These are phyloP conservation scores for Luffia ferchaultella DNA, from an alignment of 2,888 invertebrate species.

Conservation along the genomic window DNA sequence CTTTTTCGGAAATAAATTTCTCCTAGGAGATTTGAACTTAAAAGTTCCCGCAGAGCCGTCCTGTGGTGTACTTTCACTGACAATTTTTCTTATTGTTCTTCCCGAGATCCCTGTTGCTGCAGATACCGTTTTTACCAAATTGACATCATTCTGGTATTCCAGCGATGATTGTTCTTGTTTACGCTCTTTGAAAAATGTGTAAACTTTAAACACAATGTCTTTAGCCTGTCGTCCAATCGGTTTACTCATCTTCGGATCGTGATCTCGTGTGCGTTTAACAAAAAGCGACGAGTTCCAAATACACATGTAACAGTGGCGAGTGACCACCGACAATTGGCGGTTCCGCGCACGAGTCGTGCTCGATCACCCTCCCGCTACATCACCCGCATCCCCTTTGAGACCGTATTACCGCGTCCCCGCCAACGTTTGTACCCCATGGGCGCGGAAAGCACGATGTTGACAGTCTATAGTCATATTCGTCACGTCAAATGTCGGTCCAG, in stretches of 20 bases:
- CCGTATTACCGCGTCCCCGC: neutral
- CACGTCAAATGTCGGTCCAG: neutral
- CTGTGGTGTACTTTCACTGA: neutral
- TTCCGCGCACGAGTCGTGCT: neutral
- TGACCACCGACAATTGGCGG: neutral
- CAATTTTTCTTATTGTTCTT: neutral
- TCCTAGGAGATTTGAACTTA: constrained; percentile 1
- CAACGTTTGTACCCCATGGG: no score
- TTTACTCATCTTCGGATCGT: neutral
- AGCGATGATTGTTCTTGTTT: neutral
- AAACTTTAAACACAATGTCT: neutral
- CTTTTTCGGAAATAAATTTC: constrained; percentile 1
- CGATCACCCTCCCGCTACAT: neutral
- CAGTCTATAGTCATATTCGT: neutral
- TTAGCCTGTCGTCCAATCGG: neutral
- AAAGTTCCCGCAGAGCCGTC: neutral
- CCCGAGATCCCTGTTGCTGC: neutral
- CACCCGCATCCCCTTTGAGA: neutral
- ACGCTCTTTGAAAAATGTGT: neutral
- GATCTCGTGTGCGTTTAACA: neutral
- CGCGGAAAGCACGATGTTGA: neutral
- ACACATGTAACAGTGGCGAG: neutral
- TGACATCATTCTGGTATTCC: neutral
- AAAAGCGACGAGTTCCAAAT: neutral
- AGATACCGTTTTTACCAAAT: neutral